These are phyloP conservation scores for Pipistrellus nathusii DNA, from an alignment of 2,797 vertebrate species.

Conservation along the genomic window DNA sequence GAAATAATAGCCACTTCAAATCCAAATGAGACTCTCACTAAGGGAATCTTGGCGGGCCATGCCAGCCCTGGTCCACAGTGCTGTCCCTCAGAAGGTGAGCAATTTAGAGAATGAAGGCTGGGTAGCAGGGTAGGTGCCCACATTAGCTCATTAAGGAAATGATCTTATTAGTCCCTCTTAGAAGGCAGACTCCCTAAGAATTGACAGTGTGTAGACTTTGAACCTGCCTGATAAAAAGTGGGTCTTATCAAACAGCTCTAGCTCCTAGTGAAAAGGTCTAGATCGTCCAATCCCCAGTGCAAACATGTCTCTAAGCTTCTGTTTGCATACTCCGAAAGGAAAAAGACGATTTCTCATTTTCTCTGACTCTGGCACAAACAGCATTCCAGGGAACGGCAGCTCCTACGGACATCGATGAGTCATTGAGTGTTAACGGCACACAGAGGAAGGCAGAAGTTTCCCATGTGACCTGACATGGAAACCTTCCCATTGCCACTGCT, in stretches of 20 bases:
- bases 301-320: slow-evolving; percentile 81
- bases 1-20: slow-evolving; percentile 60
- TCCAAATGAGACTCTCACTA: slow-evolving; percentile 47
- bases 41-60: background rate
- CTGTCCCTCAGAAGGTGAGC: slow-evolving; percentile 70
- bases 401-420: slow-evolving; percentile 65
- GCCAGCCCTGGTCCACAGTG: background rate
- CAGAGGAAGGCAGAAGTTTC: slow-evolving; percentile 2
- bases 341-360: slow-evolving; percentile 57
- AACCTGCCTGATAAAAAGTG: slow-evolving; percentile 74
- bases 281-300: slow-evolving; percentile 76
- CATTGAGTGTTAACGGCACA: slow-evolving; percentile 60
- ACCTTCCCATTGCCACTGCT: background rate
- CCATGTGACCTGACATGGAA: slow-evolving; percentile 26
- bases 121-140: slow-evolving; percentile 62
- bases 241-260: slow-evolving; percentile 78
- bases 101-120: slow-evolving; percentile 67
- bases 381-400: slow-evolving; percentile 43
- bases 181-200: slow-evolving; percentile 60
- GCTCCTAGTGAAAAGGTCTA: slow-evolving; percentile 76
- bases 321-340: slow-evolving; percentile 65
- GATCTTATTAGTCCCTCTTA: slow-evolving; percentile 78
- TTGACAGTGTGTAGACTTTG: slow-evolving; percentile 58
- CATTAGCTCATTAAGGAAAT: slow-evolving; percentile 83
- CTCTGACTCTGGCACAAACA: slow-evolving; percentile 50